Evolutionary conservation across 2,797 vertebrate species (phyloP), one percentile per base, ranked within the genome.

Genomic region (Varecia variegata): DNA sequence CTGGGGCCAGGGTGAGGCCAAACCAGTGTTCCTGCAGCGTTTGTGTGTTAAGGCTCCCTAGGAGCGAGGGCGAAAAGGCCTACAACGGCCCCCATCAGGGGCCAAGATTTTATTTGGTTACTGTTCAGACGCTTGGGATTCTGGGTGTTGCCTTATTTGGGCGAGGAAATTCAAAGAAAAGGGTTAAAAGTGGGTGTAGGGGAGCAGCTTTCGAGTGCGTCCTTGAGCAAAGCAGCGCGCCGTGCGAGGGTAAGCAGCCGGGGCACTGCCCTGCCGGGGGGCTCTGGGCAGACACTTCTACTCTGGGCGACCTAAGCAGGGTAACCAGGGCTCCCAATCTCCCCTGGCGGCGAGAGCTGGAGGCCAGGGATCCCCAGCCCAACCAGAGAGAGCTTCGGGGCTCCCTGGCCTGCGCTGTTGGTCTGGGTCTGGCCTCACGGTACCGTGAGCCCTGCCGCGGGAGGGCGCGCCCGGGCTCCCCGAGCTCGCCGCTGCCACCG

Each of bases 381-480:
- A 20, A 12, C 67, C 35, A 1, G 56, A 54, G 52, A 1, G 56
- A 54, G 52, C 79, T 50, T 27, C 9, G 2, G 10, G 80, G 25
- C 52, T 77, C 71, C 65, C 35, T 0, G 45, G 67, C 25, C n/a
- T 2, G 25, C 15, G 40, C 77, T 3, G 50, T 2, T 0, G 35
- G 45, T 14, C 90, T 2, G 10, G 65, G 52, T 11, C 76, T 4
- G 20, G 65, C n/a, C 52, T 20, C 12, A 23, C 2, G 23, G 70
- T 25, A 56, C 60, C 0, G 58, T 0, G 85, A 40, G 83, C 95
- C 94, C 96, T 68, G 70, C 90, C 95, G 83, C 97, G 30, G 94
- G 95, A 94, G 96, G 95, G 97, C 97, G 94, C 97, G 58, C 93
- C 91, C 18, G 30, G 58, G 38, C 73, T 88, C 88, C 70, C 17